Percentiles rank a stretch among this genome's conserved stretches.
These are phyloP conservation scores for Thamnophis elegans DNA, from an alignment of 2,797 vertebrate species.

Conservation along the genomic window DNA sequence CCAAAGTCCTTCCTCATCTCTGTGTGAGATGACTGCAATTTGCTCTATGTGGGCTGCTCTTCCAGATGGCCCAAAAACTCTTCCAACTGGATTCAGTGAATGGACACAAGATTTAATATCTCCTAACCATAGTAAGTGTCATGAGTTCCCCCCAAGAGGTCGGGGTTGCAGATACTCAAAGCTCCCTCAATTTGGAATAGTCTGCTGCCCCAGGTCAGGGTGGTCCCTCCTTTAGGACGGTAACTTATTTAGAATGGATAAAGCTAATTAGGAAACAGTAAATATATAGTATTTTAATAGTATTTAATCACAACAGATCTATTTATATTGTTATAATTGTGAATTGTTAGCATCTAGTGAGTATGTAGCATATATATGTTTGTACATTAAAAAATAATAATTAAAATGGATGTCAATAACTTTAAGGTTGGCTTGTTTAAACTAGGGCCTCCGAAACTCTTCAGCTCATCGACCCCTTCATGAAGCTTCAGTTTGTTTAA, in stretches of 20 bases:
- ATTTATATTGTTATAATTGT: neutral
- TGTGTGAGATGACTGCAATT: neutral
- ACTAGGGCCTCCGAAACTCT: neutral
- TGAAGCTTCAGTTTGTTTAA: neutral
- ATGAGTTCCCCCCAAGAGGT: neutral
- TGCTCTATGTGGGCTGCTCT: neutral
- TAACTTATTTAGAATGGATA: neutral
- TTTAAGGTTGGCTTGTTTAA: neutral
- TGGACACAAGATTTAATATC: neutral
- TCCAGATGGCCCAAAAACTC: neutral
- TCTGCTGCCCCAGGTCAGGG: neutral
- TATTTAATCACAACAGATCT: neutral
- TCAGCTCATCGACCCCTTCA: neutral
- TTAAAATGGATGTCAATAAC: neutral
- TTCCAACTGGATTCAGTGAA: neutral
- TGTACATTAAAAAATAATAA: neutral
- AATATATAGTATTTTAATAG: neutral
- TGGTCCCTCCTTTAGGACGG: neutral
- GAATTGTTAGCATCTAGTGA: neutral
- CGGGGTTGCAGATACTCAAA: neutral
- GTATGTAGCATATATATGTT: neutral
- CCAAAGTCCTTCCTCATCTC: neutral
- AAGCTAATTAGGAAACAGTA: neutral
- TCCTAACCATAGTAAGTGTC: neutral
- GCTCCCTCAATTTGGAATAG: neutral